Conservation (phyloP, 37 sponge, comb jelly and placozoan species). For the Petrosia ficiformis region DNA sequence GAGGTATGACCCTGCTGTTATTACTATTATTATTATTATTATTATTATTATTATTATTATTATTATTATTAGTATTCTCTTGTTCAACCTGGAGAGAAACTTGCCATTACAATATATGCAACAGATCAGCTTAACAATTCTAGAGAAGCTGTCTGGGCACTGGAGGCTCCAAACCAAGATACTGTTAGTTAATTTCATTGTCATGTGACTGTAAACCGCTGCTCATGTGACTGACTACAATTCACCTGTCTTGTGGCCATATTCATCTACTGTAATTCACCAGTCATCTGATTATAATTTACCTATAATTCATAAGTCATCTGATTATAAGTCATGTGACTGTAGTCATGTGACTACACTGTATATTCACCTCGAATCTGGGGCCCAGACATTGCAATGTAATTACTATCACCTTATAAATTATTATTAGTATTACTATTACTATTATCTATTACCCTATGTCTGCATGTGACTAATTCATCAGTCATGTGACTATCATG, state of each 20-base stretch:
- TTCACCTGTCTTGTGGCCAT: too few relatives aligned
- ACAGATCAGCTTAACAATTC: constrained; percentile 66
- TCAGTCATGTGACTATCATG: too few relatives aligned
- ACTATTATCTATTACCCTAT: background rate
- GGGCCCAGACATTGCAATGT: too few relatives aligned
- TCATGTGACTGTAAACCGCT: background rate
- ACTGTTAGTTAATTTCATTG: constrained; percentile 41
- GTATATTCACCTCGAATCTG: too few relatives aligned
- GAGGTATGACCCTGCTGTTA: background rate
- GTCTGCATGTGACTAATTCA: too few relatives aligned
- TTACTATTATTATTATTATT: background rate
- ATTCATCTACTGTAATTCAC: too few relatives aligned
- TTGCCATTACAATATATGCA: constrained; percentile 52
- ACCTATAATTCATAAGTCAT: too few relatives aligned
- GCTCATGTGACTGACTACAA: too few relatives aligned
- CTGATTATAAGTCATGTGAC: too few relatives aligned
- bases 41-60: background rate
- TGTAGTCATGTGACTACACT: too few relatives aligned
- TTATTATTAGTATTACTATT: background rate
- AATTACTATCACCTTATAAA: background rate
- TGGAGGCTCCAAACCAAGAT: constrained; percentile 50
- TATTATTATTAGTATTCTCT: background rate
- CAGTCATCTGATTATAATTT: too few relatives aligned
- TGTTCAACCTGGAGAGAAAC: constrained; percentile 74
- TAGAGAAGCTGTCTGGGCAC: constrained; percentile 78